Base-by-base conservation (phyloP, 2,797 vertebrate genomes). In the Sebastes diploproa region DNA sequence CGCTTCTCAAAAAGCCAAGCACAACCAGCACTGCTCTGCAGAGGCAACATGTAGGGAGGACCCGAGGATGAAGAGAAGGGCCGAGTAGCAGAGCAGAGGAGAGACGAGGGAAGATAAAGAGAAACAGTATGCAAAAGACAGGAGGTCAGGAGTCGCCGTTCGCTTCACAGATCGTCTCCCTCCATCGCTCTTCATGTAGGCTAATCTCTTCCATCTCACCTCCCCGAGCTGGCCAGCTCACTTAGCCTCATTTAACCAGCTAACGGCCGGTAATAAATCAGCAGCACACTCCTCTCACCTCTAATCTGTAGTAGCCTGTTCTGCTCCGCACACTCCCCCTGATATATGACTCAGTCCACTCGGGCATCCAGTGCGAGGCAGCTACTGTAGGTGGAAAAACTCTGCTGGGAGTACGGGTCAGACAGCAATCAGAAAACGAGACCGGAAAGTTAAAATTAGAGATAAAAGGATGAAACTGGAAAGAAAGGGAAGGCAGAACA, bases 151-250 rank as follows among this genome's bases (percentile, higher is more conserved):
- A 89, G 89, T 85, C 81, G 20, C 11, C 1, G 32, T 34, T 61
- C 11, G 7, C 72, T 63, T 72, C 78, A 71, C 60, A 86, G 75
- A 90, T 86, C 78, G 75, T 68, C 71, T 86, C 77, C 81, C 85
- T 88, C 81, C 74, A 78, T 84, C 55, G 36, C 81, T 79, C 83
- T 91, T 88, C 86, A 86, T 92, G 78, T 91, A 83, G 84, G 78
- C 84, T 93, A 91, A 93, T 92, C 92, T 89, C 84, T 85, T 92
- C 86, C 93, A 94, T 93, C 92, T 86, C 89, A 77, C 90, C 86
- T 92, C 87, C 85, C 77, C 42, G 73, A 76, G 78, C 82, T 73
- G 76, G 83, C 85, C 86, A 2, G 52, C 87, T 89, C 88, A 92
- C 90, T 93, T 92, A 86, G 89, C 92, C 89, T 91, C 87, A 81